phyloP scores from a whole-genome alignment of 1,140 invertebrate species.

The Zaprionus africanus region DNA sequence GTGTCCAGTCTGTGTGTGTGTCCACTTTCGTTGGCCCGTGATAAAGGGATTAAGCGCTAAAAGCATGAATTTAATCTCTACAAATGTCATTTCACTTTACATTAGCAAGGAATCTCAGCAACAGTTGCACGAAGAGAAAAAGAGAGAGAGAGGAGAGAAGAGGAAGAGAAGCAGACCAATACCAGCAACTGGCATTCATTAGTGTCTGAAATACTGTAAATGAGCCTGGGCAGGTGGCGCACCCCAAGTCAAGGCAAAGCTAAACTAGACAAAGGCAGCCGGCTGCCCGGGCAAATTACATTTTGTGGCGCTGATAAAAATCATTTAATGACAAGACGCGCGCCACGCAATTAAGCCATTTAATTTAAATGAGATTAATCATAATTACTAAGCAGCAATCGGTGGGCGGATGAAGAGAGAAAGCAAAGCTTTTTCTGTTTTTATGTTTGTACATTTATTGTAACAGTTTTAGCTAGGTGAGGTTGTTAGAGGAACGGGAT shows the following conservation, averaged over 20 bases:
- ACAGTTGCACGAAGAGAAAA: constrained; percentile 3
- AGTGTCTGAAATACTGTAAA: constrained; percentile 10
- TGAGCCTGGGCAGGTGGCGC: not conserved
- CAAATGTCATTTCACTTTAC: constrained; percentile 65
- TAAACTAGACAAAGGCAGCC: constrained; percentile 29
- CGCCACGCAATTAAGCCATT: constrained; percentile 76
- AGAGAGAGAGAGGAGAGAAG: not conserved
- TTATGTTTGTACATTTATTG: constrained; percentile 26
- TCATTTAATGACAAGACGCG: constrained; percentile 80
- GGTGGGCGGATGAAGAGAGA: not conserved
- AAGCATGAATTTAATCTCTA: constrained; percentile 75
- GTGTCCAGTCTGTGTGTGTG: not conserved
- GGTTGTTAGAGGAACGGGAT: not conserved
- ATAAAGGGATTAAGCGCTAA: constrained; percentile 77
- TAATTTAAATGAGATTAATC: constrained; percentile 83
- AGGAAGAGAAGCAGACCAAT: not conserved
- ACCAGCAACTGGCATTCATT: constrained; percentile 8
- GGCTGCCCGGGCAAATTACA: constrained; percentile 53
- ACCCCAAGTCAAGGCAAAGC: constrained; percentile 1
- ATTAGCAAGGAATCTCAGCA: constrained; percentile 33
- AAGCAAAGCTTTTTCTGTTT: constrained; percentile 24
- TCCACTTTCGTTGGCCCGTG: constrained; percentile 38
- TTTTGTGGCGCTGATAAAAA: constrained; percentile 77
- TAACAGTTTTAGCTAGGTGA: constrained; percentile 11
- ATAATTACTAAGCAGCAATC: constrained; percentile 75